Percentiles rank a stretch among this genome's conserved stretches.
Conservation (phyloP, 2,888 invertebrate genomes). For the Pandemis corylana region DNA sequence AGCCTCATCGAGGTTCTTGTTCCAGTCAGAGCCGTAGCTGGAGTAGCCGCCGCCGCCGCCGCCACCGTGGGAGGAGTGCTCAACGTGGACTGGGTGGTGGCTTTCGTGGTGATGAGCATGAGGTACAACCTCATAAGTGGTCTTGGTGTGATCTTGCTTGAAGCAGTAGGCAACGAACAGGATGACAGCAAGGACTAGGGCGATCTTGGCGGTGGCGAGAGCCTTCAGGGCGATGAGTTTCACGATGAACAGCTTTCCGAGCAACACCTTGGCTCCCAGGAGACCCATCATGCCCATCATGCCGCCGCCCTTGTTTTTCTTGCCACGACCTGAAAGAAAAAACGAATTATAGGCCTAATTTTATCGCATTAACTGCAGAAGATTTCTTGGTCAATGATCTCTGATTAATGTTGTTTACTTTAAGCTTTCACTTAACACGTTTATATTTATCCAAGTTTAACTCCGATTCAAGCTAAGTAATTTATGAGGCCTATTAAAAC, state of each 20-base stretch:
- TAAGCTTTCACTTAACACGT: conserved; percentile 38
- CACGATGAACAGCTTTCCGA: conserved; percentile 88
- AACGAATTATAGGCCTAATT: background rate
- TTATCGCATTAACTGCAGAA: background rate
- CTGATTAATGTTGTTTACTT: conserved; percentile 30
- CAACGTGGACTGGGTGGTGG: conserved; percentile 87
- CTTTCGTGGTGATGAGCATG: conserved; percentile 82
- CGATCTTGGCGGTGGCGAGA: conserved; percentile 92
- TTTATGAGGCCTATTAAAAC: conserved; percentile 28
- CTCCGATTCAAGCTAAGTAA: conserved; percentile 24
- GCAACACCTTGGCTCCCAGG: conserved; percentile 73
- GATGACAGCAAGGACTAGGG: conserved; percentile 89
- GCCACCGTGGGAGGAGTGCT: conserved; percentile 76
- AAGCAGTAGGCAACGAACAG: conserved; percentile 83
- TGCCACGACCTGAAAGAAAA: conserved; percentile 87
- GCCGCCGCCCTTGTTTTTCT: conserved; percentile 89
- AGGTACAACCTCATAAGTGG: conserved; percentile 78
- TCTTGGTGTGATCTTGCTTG: conserved; percentile 76
- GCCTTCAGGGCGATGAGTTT: conserved; percentile 94
- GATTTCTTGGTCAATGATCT: conserved; percentile 30
- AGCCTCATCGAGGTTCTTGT: conserved; percentile 86
- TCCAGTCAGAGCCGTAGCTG: conserved; percentile 78
- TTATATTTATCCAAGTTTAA: conserved; percentile 25
- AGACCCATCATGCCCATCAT: conserved; percentile 89
- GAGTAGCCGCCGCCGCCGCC: conserved; percentile 62